These are phyloP conservation scores for Ibidorhyncha struthersii DNA, from an alignment of 2,113 vertebrate genomes.

Conservation along the genomic window DNA sequence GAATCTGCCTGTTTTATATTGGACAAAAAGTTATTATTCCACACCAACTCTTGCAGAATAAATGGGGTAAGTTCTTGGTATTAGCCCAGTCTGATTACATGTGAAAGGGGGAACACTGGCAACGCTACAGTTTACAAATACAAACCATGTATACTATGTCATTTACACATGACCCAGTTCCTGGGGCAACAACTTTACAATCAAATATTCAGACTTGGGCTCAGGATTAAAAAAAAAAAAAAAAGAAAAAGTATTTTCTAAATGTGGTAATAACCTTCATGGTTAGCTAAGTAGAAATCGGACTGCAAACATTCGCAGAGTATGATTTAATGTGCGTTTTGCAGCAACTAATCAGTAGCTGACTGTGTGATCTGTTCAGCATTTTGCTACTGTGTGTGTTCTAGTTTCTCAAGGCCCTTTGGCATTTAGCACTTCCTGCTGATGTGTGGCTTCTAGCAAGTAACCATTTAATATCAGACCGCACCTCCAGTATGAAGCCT, in stretches of 20 bases:
- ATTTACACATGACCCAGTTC: neutral
- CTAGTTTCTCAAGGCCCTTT: constrained; percentile 35
- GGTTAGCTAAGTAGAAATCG: neutral
- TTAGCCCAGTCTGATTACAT: neutral
- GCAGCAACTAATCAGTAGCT: neutral
- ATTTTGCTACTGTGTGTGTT: neutral
- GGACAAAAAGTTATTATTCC: neutral
- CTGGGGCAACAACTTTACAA: neutral
- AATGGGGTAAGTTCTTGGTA: neutral
- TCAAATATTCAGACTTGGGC: neutral
- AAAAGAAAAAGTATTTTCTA: neutral
- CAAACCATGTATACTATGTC: neutral
- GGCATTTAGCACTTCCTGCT: constrained; percentile 55
- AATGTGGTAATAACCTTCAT: neutral
- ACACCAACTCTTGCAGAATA: neutral
- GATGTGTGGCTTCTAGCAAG: constrained; percentile 5
- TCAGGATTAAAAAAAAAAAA: neutral
- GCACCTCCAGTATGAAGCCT: neutral
- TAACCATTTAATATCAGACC: constrained; percentile 37
- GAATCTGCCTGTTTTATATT: neutral
- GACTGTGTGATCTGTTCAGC: neutral
- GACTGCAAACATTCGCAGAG: neutral
- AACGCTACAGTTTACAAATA: neutral
- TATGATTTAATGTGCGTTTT: neutral
- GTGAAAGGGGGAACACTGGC: neutral